These are phyloP conservation scores for Mus minutoides DNA, from an alignment of 2,797 vertebrate genomes.

Conservation along the genomic window DNA sequence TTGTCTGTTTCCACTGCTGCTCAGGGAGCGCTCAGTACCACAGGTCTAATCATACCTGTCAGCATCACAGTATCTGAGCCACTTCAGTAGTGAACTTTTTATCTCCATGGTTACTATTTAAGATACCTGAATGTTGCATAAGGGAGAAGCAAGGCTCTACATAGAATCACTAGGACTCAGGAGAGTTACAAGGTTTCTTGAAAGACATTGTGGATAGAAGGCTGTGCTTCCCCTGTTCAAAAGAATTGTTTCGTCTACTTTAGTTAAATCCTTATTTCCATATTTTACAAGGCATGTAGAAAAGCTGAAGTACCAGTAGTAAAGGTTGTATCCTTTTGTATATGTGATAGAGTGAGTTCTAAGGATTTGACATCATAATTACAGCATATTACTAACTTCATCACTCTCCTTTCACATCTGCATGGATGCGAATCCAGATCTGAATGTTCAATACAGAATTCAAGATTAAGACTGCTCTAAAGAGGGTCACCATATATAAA, in stretches of 20 bases:
- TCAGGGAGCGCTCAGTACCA: neutral
- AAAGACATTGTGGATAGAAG: neutral
- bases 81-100: neutral
- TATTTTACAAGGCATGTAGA: neutral
- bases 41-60: neutral
- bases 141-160: neutral
- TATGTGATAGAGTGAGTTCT: neutral
- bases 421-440: neutral
- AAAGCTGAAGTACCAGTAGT: neutral
- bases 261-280: neutral
- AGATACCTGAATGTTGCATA: neutral
- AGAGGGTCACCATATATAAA: neutral
- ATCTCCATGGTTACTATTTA: conserved; percentile 23
- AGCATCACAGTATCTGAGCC: neutral
- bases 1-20: neutral
- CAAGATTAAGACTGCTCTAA: neutral
- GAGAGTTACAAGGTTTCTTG: neutral
- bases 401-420: neutral
- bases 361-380: neutral
- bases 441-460: neutral
- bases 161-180: neutral
- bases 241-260: neutral
- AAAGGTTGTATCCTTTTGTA: neutral
- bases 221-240: neutral
- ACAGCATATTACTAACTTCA: neutral